Conservation (phyloP, 2,888 invertebrate genomes). For the Alviniconcha strummeri region DNA sequence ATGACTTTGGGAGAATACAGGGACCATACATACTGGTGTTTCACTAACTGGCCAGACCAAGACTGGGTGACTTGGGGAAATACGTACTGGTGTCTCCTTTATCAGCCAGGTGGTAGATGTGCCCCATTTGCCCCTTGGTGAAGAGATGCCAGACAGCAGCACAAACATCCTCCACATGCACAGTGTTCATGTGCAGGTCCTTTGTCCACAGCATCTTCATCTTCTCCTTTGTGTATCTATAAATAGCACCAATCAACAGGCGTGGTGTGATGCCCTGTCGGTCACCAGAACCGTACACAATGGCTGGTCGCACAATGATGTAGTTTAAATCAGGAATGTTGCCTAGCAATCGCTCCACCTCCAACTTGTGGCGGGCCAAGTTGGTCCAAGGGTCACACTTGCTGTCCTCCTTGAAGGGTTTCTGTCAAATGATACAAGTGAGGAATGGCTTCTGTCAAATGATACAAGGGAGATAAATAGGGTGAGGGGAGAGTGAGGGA, state of each 20-base stretch:
- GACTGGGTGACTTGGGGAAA: too few relatives aligned
- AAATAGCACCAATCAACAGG: slow-evolving; percentile 89
- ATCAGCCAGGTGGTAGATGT: slow-evolving; percentile 89
- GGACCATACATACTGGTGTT: too few relatives aligned
- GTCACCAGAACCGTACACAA: slow-evolving; percentile 91
- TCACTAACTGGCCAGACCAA: not conserved
- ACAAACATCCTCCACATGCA: slow-evolving; percentile 90
- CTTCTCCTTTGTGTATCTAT: slow-evolving; percentile 89
- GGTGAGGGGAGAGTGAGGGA: too few relatives aligned
- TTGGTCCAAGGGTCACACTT: slow-evolving; percentile 89
- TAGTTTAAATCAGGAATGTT: slow-evolving; percentile 83
- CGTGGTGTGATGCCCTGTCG: slow-evolving; percentile 88
- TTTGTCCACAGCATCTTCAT: slow-evolving; percentile 92
- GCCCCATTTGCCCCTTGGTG: slow-evolving; percentile 72
- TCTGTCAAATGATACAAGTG: slow-evolving; percentile 68
- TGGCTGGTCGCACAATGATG: slow-evolving; percentile 87
- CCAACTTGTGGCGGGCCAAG: slow-evolving; percentile 87
- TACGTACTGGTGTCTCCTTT: slow-evolving; percentile 81
- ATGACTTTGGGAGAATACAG: too few relatives aligned
- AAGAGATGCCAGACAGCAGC: slow-evolving; percentile 86
- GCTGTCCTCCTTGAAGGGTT: slow-evolving; percentile 84
- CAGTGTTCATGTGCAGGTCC: slow-evolving; percentile 88
- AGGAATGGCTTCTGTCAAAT: not conserved
- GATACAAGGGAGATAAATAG: too few relatives aligned
- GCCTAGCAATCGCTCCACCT: slow-evolving; percentile 86